Evolutionary conservation across 2,888 invertebrate species (phyloP), one percentile per base, ranked within the genome.

Genomic region (Acronicta alni): DNA sequence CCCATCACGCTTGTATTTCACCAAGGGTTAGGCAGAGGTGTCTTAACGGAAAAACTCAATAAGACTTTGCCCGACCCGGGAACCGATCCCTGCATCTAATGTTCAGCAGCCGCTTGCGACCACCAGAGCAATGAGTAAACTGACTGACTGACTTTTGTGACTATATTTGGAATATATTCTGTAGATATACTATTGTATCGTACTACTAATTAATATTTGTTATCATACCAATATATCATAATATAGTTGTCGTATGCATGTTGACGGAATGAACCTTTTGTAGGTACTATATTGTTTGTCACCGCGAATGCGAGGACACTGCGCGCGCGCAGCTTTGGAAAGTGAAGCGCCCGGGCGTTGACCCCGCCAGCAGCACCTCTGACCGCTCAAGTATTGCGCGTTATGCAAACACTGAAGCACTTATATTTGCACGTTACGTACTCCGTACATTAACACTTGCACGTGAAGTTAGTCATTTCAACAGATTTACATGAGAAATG

Each of bases 321-420:
- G 49, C 54, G 67, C 46, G 10, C 23, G 66, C 59, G 54, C 71
- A 15, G 39, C 39, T 71, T 68, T 59, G 59, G 71, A 68, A 68
- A 68, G 67, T 70, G 59, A 65, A 60, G 72, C 32, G 38, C 20
- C 14, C 26, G 60, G 67, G 17, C 26, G 16, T 15, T 15, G 43
- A 53, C 47, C 53, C 39, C 66, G 43, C 54, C n/a, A 37, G 12
- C 51, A 39, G 46, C 53, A 43, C 66, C 71, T 65, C 39, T 66
- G 66, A 66, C 70, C 59, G 49, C 53, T 41, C 37, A 35, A 38
- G 20, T 53, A 32, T 45, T 37, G 51, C 48, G 12, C 17, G 51
- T 68, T 71, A 55, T 55, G 51, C 60, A 67, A 65, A 54, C 5
- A 37, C 17, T 32, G 23, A n/a, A 51, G 15, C 6, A 30, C 16